phyloP scores from a whole-genome alignment of 2,888 invertebrate species.

The Eurois occulta region DNA sequence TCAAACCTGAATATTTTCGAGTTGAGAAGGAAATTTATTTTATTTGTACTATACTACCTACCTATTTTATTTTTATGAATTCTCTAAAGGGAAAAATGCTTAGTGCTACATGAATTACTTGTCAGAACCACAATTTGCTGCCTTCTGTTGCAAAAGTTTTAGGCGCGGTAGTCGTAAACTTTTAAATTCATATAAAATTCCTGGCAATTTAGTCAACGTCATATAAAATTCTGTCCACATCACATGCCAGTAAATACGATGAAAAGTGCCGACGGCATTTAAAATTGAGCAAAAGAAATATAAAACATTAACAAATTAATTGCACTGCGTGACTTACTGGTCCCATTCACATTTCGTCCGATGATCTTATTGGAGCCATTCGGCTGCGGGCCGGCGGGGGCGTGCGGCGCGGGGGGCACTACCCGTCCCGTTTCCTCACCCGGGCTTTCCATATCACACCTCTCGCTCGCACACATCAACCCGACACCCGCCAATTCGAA shows the following conservation, averaged over 20 bases:
- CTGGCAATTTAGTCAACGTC: slow-evolving; percentile 32
- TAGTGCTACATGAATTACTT: neutral
- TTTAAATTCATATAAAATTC: slow-evolving; percentile 37
- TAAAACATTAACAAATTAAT: slow-evolving; percentile 66
- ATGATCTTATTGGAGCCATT: slow-evolving; percentile 91
- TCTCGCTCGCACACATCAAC: slow-evolving; percentile 89
- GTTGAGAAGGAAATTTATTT: neutral
- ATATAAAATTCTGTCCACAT: slow-evolving; percentile 35
- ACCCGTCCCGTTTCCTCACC: slow-evolving; percentile 88
- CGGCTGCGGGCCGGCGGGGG: slow-evolving; percentile 85
- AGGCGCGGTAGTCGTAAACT: slow-evolving; percentile 9
- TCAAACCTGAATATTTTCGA: neutral
- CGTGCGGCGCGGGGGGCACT: slow-evolving; percentile 82
- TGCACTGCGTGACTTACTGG: slow-evolving; percentile 89
- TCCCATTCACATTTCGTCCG: slow-evolving; percentile 92
- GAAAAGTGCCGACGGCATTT: slow-evolving; percentile 48
- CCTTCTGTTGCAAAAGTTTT: slow-evolving; percentile 13
- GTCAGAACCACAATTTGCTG: neutral
- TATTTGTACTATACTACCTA: too few species aligned
- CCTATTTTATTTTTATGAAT: too few species aligned
- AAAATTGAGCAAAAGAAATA: slow-evolving; percentile 49
- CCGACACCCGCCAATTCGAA: slow-evolving; percentile 83
- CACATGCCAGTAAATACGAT: slow-evolving; percentile 34
- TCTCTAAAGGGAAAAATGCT: rapidly evolving
- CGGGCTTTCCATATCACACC: slow-evolving; percentile 87